Conservation (phyloP, 2,113 vertebrate genomes). For the Gambusia affinis region DNA sequence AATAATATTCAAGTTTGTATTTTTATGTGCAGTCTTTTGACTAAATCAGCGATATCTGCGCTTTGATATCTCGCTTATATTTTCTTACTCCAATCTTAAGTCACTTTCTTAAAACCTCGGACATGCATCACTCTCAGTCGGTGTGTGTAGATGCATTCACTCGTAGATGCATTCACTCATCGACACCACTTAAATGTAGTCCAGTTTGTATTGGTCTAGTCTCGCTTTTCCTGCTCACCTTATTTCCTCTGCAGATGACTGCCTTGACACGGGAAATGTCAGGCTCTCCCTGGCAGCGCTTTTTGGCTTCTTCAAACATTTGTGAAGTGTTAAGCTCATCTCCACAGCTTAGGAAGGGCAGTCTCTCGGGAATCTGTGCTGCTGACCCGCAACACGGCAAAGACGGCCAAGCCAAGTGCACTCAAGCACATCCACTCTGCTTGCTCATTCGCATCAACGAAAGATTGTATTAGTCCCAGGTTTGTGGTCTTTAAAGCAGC, state of each 20-base stretch:
- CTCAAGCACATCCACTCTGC: conserved; percentile 64
- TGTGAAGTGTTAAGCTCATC: conserved; percentile 76
- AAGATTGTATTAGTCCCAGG: conserved; percentile 66
- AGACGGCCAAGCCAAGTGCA: conserved; percentile 67
- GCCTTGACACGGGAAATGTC: conserved; percentile 66
- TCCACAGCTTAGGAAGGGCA: conserved; percentile 64
- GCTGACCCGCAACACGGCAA: conserved; percentile 64
- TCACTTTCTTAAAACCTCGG: conserved; percentile 10
- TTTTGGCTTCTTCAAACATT: conserved; percentile 76
- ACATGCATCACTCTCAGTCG: neutral
- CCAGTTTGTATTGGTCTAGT: conserved; percentile 48
- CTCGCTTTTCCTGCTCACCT: conserved; percentile 51
- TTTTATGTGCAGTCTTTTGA: conserved; percentile 40
- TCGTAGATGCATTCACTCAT: conserved; percentile 26
- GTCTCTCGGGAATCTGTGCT: conserved; percentile 64
- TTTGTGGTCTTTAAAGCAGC: conserved; percentile 66
- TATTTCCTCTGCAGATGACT: conserved; percentile 66
- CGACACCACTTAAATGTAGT: conserved; percentile 58
- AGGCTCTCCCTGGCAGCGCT: conserved; percentile 51
- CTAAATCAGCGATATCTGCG: conserved; percentile 42
- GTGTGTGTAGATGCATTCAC: conserved; percentile 23
- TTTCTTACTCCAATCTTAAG: conserved; percentile 39
- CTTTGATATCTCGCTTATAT: conserved; percentile 41
- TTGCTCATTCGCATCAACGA: conserved; percentile 59
- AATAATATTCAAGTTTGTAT: conserved; percentile 49